Evolutionary conservation across 2,797 vertebrate species (phyloP).

Genomic region (Lindbergichthys nudifrons): DNA sequence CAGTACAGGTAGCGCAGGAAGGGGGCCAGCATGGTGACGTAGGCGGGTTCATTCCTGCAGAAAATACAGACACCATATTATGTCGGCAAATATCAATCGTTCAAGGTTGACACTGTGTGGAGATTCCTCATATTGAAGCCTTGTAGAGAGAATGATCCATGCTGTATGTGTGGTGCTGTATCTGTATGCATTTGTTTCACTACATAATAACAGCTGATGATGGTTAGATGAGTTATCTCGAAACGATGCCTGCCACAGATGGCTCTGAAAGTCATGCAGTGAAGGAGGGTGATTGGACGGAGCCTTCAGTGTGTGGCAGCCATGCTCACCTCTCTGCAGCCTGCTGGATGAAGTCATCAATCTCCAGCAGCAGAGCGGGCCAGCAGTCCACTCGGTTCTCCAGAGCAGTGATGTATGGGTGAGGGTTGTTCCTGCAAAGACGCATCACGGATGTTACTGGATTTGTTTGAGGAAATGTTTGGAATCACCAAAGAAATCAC

Average conservation of each 20-base stretch:
- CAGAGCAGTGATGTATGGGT: slow-evolving; percentile 92
- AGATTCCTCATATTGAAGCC: not conserved
- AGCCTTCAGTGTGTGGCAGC: not conserved
- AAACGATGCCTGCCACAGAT: slow-evolving; percentile 24
- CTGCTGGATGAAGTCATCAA: slow-evolving; percentile 86
- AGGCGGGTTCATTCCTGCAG: slow-evolving; percentile 83
- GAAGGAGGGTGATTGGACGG: slow-evolving; percentile 24
- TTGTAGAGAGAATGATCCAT: not conserved
- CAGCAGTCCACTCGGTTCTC: slow-evolving; percentile 94
- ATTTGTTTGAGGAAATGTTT: not conserved
- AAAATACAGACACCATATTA: too few species aligned
- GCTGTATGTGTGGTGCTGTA: not conserved
- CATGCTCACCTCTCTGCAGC: slow-evolving; percentile 87
- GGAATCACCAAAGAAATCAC: not conserved
- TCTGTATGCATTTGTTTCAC: slow-evolving; percentile 8
- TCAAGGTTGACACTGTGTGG: not conserved
- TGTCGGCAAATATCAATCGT: not conserved
- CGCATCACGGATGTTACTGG: not conserved
- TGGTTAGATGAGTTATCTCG: slow-evolving; percentile 22
- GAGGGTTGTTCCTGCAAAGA: slow-evolving; percentile 87
- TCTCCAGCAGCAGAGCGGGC: slow-evolving; percentile 90
- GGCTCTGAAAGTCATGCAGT: slow-evolving; percentile 25
- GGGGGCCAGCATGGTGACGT: slow-evolving; percentile 88
- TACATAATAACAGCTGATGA: slow-evolving; percentile 21
- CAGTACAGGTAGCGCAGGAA: slow-evolving; percentile 95